phyloP scores from a whole-genome alignment of 37 sponge, comb jelly and placozoan species.

The Eunapius fragilis region DNA sequence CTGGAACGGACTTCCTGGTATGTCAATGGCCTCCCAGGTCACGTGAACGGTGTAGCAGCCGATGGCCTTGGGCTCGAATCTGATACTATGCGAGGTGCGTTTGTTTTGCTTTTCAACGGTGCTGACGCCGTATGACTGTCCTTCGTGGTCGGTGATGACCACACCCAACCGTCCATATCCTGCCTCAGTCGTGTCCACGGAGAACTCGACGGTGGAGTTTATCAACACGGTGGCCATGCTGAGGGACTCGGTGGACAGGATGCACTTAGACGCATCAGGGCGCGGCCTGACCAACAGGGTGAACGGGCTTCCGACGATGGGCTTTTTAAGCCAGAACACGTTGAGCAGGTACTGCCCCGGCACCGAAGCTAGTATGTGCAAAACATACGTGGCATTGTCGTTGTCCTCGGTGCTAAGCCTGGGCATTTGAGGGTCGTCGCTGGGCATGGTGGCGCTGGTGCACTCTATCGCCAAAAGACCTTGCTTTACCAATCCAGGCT shows the following conservation, averaged over 20 bases:
- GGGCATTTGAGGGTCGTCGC: not conserved
- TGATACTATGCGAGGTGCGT: constrained; percentile 37
- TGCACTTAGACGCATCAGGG: constrained; percentile 67
- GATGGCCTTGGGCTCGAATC: constrained; percentile 49
- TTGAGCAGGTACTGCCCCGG: constrained; percentile 40
- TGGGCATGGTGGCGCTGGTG: constrained; percentile 4
- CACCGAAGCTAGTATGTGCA: constrained; percentile 31
- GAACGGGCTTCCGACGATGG: constrained; percentile 68
- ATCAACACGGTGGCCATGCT: constrained; percentile 10
- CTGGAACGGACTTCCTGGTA: constrained; percentile 79
- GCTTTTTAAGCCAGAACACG: constrained; percentile 47
- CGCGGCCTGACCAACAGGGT: constrained; percentile 33
- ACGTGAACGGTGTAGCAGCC: constrained; percentile 64
- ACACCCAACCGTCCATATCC: constrained; percentile 60
- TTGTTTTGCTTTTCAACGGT: constrained; percentile 34
- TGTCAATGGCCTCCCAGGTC: constrained; percentile 32
- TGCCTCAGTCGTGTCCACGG: constrained; percentile 72
- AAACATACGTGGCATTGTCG: constrained; percentile 46
- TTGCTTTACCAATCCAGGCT: constrained; percentile 63
- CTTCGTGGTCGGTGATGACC: constrained; percentile 49
- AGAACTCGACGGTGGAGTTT: constrained; percentile 54
- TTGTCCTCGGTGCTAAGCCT: constrained; percentile 59
- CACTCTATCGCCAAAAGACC: constrained; percentile 45
- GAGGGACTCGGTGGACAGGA: constrained; percentile 34
- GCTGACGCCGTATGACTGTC: constrained; percentile 32